Base-by-base conservation (phyloP, 2,888 invertebrate species). In the Drosophila borborema region DNA sequence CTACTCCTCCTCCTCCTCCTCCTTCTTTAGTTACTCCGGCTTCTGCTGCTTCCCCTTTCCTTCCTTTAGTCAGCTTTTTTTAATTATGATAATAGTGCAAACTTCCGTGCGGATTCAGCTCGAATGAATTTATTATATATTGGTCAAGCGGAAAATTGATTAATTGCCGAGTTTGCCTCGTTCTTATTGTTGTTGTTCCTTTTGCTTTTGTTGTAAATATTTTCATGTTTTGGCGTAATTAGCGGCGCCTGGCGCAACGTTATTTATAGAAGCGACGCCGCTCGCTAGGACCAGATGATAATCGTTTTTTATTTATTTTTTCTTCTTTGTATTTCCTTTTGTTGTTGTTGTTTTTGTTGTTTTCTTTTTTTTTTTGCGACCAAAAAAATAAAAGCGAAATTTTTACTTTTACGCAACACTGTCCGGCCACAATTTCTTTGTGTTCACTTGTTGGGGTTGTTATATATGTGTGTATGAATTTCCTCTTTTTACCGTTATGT, bases 181-280 rank as follows among this genome's bases (percentile, higher is more conserved):
- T 67, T 68, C 56, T 45, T 64, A 49, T 34, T 66, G 49, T 40
- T 72, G 61, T 64, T 64, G 48, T 43, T 51, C 51, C 45, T 72
- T 58, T 66, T 54, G 23, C n/a, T 58, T 56, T 65, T 41, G 55
- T 77, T 75, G 81, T 81, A 59, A 75, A 89, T 80, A 89, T 89
- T 89, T 89, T 88, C 86, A 89, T 88, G 88, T 89, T 89, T 86
- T 75, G 64, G 70, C 76, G 89, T 89, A 90, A 90, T 91, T 90
- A 90, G 82, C 85, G 73, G 72, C 64, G 73, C 63, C 64, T 74
- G 66, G 64, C 78, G 72, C 82, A 64, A 74, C 80, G 73, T 85
- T 86, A 87, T 87, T 87, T 87, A 88, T 85, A 87, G 83, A 49
- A 51, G 56, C 68, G 77, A 60, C 75, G 63, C 51, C 72, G 63